These are phyloP conservation scores for Contarinia nasturtii DNA, from an alignment of 1,140 invertebrate genomes.

Conservation along the genomic window DNA sequence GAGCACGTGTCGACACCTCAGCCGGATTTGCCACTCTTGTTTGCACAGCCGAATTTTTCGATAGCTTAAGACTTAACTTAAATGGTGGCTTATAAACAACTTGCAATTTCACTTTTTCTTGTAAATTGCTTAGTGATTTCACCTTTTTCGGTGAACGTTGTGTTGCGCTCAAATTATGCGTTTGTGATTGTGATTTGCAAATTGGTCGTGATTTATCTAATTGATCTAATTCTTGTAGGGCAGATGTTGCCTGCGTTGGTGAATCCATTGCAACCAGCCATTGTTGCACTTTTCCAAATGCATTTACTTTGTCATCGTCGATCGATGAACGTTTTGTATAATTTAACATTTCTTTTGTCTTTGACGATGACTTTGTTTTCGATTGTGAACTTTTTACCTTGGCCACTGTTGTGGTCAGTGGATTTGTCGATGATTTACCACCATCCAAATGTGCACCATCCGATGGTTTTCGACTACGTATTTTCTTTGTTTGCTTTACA, in stretches of 20 bases:
- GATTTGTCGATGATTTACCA: no score
- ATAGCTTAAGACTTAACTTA: slow-evolving; percentile 60
- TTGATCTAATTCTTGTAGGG: slow-evolving; percentile 39
- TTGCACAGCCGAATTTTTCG: slow-evolving; percentile 39
- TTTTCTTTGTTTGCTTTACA: no score
- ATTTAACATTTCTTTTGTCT: slow-evolving; percentile 57
- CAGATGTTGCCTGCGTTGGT: slow-evolving; percentile 24
- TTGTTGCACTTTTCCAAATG: slow-evolving; percentile 61
- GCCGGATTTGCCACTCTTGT: slow-evolving; percentile 15
- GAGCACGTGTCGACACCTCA: not conserved
- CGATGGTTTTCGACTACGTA: no score
- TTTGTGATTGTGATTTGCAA: slow-evolving; percentile 21
- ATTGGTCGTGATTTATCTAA: slow-evolving; percentile 18
- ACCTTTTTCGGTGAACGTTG: slow-evolving; percentile 21
- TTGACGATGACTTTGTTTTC: slow-evolving; percentile 24
- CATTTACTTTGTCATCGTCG: slow-evolving; percentile 46
- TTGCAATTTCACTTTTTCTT: slow-evolving; percentile 51
- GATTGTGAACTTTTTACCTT: no score
- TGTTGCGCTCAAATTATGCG: slow-evolving; percentile 11
- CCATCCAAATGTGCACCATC: no score
- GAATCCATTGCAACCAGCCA: slow-evolving; percentile 70
- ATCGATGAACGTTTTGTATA: slow-evolving; percentile 28
- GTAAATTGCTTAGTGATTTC: slow-evolving; percentile 21
- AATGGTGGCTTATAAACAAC: slow-evolving; percentile 73
- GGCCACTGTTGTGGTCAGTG: no score